Percentiles rank a stretch among this genome's conserved stretches.
Evolutionary conservation across 2,113 vertebrate species (phyloP).

Genomic region (Silurus meridionalis): DNA sequence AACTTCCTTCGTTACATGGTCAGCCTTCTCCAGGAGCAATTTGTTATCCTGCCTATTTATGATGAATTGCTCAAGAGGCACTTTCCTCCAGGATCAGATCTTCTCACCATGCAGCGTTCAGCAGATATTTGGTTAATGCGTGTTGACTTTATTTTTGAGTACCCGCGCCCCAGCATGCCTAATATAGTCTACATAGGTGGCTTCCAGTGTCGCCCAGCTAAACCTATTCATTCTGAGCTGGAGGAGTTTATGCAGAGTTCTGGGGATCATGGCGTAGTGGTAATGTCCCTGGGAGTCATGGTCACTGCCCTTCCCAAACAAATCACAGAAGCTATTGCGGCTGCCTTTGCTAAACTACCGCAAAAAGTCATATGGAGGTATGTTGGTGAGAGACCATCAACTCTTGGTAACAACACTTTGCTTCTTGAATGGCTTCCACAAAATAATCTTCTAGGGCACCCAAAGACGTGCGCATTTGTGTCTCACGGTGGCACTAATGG

Average conservation of each 20-base stretch:
- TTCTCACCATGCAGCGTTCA: conserved; percentile 62
- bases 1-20: conserved; percentile 66
- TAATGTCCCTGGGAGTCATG: conserved; percentile 72
- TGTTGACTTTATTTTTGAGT: conserved; percentile 71
- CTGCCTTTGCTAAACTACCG: conserved; percentile 71
- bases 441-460: conserved; percentile 71
- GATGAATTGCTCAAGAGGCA: conserved; percentile 61
- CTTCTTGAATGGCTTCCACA: conserved; percentile 73
- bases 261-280: conserved; percentile 69
- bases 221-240: conserved; percentile 61
- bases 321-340: conserved; percentile 64
- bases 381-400: conserved; percentile 58
- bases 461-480: conserved; percentile 69
- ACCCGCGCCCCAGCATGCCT: conserved; percentile 70
- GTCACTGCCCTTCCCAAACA: conserved; percentile 62
- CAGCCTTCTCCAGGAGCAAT: conserved; percentile 48
- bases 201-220: conserved; percentile 68
- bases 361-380: conserved; percentile 75
- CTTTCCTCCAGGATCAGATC: conserved; percentile 66
- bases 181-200: conserved; percentile 73
- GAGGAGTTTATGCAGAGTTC: conserved; percentile 73
- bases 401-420: conserved; percentile 72
- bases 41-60: conserved; percentile 62
- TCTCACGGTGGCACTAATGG: conserved; percentile 75
- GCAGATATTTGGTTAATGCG: conserved; percentile 73